Evolutionary conservation across 2,797 vertebrate genomes (phyloP).

Genomic region (Chelonia mydas): DNA sequence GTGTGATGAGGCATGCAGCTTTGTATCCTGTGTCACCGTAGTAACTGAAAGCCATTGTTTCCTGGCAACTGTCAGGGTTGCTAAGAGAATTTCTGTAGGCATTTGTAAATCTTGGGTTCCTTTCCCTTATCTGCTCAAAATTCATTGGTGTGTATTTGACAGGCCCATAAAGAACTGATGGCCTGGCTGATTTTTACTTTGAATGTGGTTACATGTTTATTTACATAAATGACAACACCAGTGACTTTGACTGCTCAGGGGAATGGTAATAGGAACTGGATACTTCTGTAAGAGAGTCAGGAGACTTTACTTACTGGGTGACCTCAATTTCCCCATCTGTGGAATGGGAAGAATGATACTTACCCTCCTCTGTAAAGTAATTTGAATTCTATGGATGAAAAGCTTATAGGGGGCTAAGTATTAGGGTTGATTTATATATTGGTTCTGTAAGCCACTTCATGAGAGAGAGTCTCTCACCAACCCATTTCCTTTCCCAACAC

Average conservation of each 20-base stretch:
- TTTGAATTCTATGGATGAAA: neutral
- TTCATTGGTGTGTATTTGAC: neutral
- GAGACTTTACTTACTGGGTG: neutral
- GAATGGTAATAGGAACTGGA: neutral
- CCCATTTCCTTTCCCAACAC: neutral
- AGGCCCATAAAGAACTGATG: neutral
- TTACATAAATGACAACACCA: neutral
- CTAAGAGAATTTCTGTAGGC: slow-evolving; percentile 22
- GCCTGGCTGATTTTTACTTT: neutral
- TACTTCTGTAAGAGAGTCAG: neutral
- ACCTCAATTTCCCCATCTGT: neutral
- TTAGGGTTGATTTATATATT: neutral
- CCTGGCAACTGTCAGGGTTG: slow-evolving; percentile 59
- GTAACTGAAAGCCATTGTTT: slow-evolving; percentile 14
- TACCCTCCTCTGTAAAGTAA: neutral
- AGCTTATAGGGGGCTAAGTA: neutral
- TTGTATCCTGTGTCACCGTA: slow-evolving; percentile 41
- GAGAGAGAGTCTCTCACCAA: neutral
- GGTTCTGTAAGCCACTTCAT: neutral
- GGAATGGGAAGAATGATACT: neutral
- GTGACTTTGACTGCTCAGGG: neutral
- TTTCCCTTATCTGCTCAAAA: neutral
- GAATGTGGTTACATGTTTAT: neutral
- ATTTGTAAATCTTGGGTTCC: neutral
- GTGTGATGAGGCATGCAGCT: neutral